Percentiles rank a stretch among this genome's conserved stretches.
Conservation (phyloP, 2,797 vertebrate genomes). For the Hephaestus fuliginosus region DNA sequence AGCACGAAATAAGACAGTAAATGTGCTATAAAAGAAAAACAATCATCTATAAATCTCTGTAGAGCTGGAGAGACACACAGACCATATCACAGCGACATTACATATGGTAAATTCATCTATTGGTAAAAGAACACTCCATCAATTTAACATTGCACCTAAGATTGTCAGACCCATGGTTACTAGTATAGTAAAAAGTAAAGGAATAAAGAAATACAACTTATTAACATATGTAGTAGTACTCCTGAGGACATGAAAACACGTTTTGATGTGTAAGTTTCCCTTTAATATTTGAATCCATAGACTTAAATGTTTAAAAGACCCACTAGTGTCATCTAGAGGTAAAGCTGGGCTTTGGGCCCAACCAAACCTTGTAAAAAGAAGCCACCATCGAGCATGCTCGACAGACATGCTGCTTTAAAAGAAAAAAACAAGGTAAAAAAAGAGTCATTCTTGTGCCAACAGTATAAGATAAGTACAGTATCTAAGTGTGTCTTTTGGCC, state of each 20-base stretch:
- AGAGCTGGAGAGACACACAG: not conserved
- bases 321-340: not conserved
- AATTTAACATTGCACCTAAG: not conserved
- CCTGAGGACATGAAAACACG: not conserved
- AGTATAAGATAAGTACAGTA: constrained; percentile 20
- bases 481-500: constrained; percentile 37
- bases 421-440: not conserved
- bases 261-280: not conserved
- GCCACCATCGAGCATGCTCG: not conserved
- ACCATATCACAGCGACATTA: not conserved
- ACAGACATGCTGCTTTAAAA: constrained; percentile 11
- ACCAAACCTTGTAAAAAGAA: not conserved
- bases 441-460: constrained; percentile 6
- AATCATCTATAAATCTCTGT: not conserved
- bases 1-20: not conserved
- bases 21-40: not conserved
- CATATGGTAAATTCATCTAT: not conserved
- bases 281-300: constrained; percentile 1
- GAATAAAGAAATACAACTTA: not conserved
- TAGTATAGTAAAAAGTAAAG: not conserved
- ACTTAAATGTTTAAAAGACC: not conserved
- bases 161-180: not conserved
- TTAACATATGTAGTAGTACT: not conserved
- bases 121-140: not conserved
- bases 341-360: not conserved